Conservation (phyloP, 2,888 invertebrate genomes). For the Acholoe squamosa region DNA sequence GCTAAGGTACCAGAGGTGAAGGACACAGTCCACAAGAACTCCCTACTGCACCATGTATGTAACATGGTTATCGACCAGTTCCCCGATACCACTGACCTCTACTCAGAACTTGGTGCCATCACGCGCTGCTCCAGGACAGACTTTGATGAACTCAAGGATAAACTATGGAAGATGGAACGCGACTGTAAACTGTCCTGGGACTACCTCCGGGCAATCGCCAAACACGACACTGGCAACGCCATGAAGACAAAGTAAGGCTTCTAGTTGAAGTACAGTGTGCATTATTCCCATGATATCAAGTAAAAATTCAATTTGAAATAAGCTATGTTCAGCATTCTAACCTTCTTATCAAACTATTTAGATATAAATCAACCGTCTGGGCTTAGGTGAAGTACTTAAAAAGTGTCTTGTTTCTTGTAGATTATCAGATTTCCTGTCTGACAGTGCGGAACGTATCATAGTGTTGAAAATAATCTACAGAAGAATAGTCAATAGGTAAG, state of each 20-base stretch:
- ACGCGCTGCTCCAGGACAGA: conserved; percentile 87
- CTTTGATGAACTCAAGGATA: conserved; percentile 94
- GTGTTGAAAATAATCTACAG: conserved; percentile 95
- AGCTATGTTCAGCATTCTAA: too few species aligned
- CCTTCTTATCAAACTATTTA: too few species aligned
- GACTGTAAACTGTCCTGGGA: conserved; percentile 99
- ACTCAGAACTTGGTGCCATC: conserved; percentile 89
- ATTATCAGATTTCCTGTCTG: conserved; percentile 96
- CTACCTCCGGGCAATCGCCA: conserved; percentile 95
- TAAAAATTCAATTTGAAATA: too few species aligned
- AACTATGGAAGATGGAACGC: conserved; percentile 93
- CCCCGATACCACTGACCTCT: conserved; percentile 96
- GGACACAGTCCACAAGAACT: conserved; percentile 99
- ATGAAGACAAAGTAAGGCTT: conserved; percentile 86
- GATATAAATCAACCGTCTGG: too few species aligned
- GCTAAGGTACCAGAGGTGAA: conserved; percentile 98
- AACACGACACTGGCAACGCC: conserved; percentile 90
- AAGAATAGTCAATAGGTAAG: conserved; percentile 92
- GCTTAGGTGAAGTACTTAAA: too few species aligned
- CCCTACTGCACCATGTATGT: conserved; percentile 97
- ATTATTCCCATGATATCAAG: too few species aligned
- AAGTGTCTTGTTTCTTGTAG: conserved; percentile 74
- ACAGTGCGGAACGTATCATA: conserved; percentile 98
- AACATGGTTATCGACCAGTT: conserved; percentile 98
- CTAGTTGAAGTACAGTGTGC: too few species aligned